Evolutionary conservation across 2,888 invertebrate species (phyloP), one percentile per base, ranked within the genome.

Genomic region (Drosophila flavopinicola): DNA sequence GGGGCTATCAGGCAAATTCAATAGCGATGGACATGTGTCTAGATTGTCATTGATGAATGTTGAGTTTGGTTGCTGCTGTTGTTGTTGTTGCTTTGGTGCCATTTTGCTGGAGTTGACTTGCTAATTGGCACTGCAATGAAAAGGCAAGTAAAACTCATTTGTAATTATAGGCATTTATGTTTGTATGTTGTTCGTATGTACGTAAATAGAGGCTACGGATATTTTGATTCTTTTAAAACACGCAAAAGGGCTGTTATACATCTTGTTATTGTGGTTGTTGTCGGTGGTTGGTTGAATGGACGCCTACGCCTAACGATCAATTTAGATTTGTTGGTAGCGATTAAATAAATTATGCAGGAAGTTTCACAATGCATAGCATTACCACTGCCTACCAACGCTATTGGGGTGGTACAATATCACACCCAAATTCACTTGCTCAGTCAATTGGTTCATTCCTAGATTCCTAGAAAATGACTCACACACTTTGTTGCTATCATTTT

Each of bases 41-140:
- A 87, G 78, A 78, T 88, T 89, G 76, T 88, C 88, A 76, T 85
- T 75, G 65, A 90, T 88, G 65, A 91, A 85, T 51, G 91, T 91
- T 52, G 91, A 91, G 77, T 91, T 91, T 70, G 89, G 90, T 69
- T 79, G 78, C 32, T 66, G 59, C 49, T 72, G 44, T 38, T 58
- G 49, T n/a, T 57, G 48, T 15, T 41, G 53, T 47, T 41, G 47
- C 25, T 88, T 88, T 52, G 88, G 87, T 68, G 89, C 88, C 90
- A 89, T 90, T 29, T 57, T 58, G 47, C 15, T 37, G 47, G 60
- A 59, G 52, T 52, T 38, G 51, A 60, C 48, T 32, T 11, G 45
- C 51, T 78, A 78, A 79, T 82, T 75, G 68, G 70, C 70, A 69
- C 82, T 83, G 84, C 51, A 77, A 69, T 57, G 44, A 66, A 60